phyloP scores from a whole-genome alignment of 2,113 vertebrate genomes.

The Strix aluco region DNA sequence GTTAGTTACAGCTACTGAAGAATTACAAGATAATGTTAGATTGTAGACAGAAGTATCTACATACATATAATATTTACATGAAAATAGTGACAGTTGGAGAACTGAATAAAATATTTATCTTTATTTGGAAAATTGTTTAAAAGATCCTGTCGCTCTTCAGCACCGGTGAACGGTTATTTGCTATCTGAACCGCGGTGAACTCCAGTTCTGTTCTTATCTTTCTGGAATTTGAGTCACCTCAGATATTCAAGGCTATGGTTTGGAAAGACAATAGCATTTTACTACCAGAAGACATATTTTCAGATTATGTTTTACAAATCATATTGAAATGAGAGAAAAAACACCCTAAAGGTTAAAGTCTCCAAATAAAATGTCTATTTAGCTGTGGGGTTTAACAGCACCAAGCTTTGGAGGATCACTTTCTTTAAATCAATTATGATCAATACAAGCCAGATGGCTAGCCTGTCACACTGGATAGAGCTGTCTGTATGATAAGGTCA shows the following conservation, averaged over 20 bases:
- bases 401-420: constrained; percentile 38
- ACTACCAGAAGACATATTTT: background rate
- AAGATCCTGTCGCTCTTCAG: background rate
- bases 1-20: background rate
- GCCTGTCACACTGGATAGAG: constrained; percentile 67
- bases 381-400: constrained; percentile 23
- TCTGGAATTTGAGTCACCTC: background rate
- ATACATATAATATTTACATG: background rate
- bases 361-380: background rate
- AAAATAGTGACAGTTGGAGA: background rate
- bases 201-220: background rate
- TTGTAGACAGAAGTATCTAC: background rate
- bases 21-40: background rate
- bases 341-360: constrained; percentile 17
- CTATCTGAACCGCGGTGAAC: background rate
- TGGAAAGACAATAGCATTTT: background rate
- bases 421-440: constrained; percentile 70
- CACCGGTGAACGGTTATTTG: background rate
- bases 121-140: background rate
- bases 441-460: constrained; percentile 73
- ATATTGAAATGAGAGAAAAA: constrained; percentile 1
- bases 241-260: background rate
- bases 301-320: background rate
- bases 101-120: background rate
- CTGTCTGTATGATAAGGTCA: constrained; percentile 78